Percentiles rank a stretch among this genome's conserved stretches.
Evolutionary conservation across 2,888 invertebrate genomes (phyloP).

Genomic region (Oeneis ivallda): DNA sequence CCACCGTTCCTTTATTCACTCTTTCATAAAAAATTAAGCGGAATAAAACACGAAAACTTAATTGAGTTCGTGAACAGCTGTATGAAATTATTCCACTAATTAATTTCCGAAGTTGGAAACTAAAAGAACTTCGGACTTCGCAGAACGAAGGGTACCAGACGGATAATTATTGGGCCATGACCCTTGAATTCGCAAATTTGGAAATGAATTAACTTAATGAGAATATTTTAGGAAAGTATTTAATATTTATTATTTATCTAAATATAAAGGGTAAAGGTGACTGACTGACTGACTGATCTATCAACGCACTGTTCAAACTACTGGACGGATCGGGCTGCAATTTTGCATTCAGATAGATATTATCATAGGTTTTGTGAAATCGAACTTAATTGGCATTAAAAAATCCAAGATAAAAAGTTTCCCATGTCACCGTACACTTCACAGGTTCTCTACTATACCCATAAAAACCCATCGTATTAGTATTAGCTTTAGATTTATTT

Average conservation of each 20-base stretch:
- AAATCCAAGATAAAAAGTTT: too few relatives aligned
- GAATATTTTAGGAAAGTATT: conserved; percentile 5
- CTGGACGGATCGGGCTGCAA: too few relatives aligned
- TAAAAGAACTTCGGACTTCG: conserved; percentile 43
- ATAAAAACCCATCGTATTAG: too few relatives aligned
- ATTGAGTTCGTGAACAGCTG: conserved; percentile 43
- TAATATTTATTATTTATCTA: neutral
- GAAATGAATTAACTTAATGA: conserved; percentile 14
- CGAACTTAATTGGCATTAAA: too few relatives aligned
- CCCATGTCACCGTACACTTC: too few relatives aligned
- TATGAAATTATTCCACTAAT: conserved; percentile 44
- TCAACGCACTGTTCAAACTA: too few relatives aligned
- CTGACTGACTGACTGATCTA: too few relatives aligned
- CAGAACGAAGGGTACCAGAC: conserved; percentile 31
- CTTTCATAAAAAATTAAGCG: conserved; percentile 13
- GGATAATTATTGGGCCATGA: conserved; percentile 44
- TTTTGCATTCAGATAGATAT: too few relatives aligned
- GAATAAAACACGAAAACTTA: conserved; percentile 36
- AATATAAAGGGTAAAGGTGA: too few relatives aligned
- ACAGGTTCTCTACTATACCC: too few relatives aligned
- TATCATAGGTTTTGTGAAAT: too few relatives aligned
- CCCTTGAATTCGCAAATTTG: conserved; percentile 31
- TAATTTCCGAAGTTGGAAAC: conserved; percentile 47
- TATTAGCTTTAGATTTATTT: too few relatives aligned
- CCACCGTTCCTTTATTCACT: neutral